phyloP scores from a whole-genome alignment of 2,888 invertebrate genomes.

The Polia nebulosa region DNA sequence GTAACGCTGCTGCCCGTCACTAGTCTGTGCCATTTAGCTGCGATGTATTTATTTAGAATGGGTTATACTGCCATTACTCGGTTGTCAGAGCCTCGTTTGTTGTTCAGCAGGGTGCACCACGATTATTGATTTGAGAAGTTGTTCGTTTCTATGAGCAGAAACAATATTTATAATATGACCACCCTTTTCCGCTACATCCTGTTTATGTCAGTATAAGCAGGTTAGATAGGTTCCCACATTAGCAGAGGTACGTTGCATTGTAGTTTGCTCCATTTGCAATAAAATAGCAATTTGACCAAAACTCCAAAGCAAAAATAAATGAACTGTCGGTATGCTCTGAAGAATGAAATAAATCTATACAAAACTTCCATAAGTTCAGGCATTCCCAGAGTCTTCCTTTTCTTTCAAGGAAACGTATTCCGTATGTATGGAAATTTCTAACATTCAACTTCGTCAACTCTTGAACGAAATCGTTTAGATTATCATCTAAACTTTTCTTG shows the following conservation, averaged over 20 bases:
- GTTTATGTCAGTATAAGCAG: not conserved
- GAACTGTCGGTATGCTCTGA: no score
- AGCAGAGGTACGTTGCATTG: not conserved
- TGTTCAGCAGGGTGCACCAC: no score
- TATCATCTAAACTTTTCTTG: constrained; percentile 39
- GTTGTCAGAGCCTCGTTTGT: no score
- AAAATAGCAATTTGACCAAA: not conserved
- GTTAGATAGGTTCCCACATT: not conserved
- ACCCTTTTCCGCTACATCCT: no score
- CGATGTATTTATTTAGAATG: no score
- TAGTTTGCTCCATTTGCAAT: constrained; percentile 4
- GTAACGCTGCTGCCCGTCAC: no score
- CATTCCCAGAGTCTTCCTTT: constrained; percentile 7
- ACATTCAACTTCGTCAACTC: constrained; percentile 35
- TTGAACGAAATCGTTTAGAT: constrained; percentile 42
- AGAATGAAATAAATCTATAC: not conserved
- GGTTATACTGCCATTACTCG: no score
- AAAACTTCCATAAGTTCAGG: not conserved
- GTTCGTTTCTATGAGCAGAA: no score
- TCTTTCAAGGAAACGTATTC: not conserved
- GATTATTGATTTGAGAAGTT: no score
- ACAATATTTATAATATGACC: no score
- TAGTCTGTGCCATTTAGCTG: no score
- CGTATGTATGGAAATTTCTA: constrained; percentile 6
- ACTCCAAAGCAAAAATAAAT: not conserved